Evolutionary conservation across 2,888 invertebrate species (phyloP), one percentile per base, ranked within the genome.

Genomic region (Plebejus anna): DNA sequence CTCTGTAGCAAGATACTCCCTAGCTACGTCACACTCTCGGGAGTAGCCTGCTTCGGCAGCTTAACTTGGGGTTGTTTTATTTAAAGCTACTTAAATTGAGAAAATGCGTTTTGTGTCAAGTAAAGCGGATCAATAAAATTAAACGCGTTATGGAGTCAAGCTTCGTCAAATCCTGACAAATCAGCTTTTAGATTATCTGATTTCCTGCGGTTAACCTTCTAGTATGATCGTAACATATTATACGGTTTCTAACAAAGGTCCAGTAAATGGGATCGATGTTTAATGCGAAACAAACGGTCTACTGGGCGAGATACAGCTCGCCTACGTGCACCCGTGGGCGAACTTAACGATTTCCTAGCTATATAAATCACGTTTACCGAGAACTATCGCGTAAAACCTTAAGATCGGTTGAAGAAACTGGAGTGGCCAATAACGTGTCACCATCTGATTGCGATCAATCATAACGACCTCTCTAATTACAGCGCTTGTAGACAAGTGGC

Each of bases 331-430:
- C 5, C 13, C 32, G 66, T 66, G 66, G 66, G 66, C 66, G 66
- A 66, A 36, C 13, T 36, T 13, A 66, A 66, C 13, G 66, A 66
- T 66, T 66, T 66, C 66, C 66, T 28, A n/a, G 73, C 5, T 22
- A 32, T 51, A 51, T 51, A 73, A 47, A 73, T 73, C 47, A 47
- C 13, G 47, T 51, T 73, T 51, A 51, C 28, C n/a, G n/a, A 22
- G 13, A 73, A 2, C 55, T 55, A 55, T 55, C 55, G 55, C 55
- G 16, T 55, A 55, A 55, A 55, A 55, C 55, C 4, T 16, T 55
- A 16, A 55, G 55, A 55, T 16, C 55, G 13, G 13, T 16, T 16
- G 16, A 13, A 55, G 55, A 55, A 55, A 55, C 55, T 16, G 16
- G 1, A 55, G 13, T 42, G 7, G 7, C 42, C 47, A 47, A 51